These are phyloP conservation scores for Clivina fossor DNA, from an alignment of 2,888 invertebrate genomes.

Conservation along the genomic window DNA sequence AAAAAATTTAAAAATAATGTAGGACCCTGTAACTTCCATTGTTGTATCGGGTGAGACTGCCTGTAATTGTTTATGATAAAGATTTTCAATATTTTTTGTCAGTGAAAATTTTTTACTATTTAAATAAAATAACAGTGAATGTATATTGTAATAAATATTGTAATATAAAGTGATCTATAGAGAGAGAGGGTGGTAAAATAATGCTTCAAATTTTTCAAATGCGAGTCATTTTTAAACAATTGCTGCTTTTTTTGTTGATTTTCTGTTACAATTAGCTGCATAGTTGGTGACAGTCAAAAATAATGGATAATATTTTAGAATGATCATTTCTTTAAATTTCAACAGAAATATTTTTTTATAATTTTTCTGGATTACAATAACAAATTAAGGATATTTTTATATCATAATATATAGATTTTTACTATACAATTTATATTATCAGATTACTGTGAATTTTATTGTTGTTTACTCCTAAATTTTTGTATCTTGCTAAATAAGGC, in stretches of 20 bases:
- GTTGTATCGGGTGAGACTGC: constrained; percentile 24
- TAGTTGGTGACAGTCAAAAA: too few relatives aligned
- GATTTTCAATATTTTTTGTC: constrained; percentile 21
- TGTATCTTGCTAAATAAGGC: too few relatives aligned
- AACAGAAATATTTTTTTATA: neutral
- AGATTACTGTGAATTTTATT: neutral
- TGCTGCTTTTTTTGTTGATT: neutral
- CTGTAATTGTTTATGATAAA: constrained; percentile 12
- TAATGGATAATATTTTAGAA: too few relatives aligned
- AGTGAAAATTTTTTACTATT: constrained; percentile 21
- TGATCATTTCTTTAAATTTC: too few relatives aligned
- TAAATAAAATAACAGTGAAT: neutral
- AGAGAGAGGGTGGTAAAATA: constrained; percentile 13
- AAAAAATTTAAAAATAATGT: constrained; percentile 1
- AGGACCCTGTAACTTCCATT: constrained; percentile 19
- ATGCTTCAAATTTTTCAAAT: constrained; percentile 25
- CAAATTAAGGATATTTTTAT: neutral
- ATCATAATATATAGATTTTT: neutral
- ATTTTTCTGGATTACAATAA: neutral
- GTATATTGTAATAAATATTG: neutral
- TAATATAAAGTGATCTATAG: constrained; percentile 15
- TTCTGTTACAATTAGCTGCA: too few relatives aligned
- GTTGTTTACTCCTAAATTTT: too few relatives aligned
- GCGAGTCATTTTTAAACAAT: constrained; percentile 15
- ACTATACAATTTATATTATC: neutral